Evolutionary conservation across 1,140 invertebrate genomes (phyloP).

Genomic region (Drosophila bocki): DNA sequence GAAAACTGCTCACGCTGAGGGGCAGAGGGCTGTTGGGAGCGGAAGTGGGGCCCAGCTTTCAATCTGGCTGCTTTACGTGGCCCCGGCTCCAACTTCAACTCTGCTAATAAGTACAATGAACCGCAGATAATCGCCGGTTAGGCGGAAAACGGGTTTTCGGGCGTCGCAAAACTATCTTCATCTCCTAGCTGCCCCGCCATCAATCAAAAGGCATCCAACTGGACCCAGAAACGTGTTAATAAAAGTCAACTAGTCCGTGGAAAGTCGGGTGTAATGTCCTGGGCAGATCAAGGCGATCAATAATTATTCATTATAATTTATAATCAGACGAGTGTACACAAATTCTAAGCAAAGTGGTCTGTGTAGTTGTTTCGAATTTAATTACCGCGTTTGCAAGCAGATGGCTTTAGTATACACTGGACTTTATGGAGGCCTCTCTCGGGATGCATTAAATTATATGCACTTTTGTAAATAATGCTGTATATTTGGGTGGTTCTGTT

Average conservation of each 20-base stretch:
- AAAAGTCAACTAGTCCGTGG: constrained; percentile 7
- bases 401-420: not conserved
- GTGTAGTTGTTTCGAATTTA: not conserved
- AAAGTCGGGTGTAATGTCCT: constrained; percentile 11
- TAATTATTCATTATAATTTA: constrained; percentile 4
- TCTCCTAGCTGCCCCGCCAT: constrained; percentile 40
- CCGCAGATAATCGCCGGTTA: constrained; percentile 72
- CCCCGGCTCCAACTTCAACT: constrained; percentile 20
- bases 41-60: constrained; percentile 23
- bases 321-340: not conserved
- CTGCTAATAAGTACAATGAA: constrained; percentile 75
- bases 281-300: not conserved
- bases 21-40: not conserved
- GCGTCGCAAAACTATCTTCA: constrained; percentile 48
- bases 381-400: not conserved
- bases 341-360: not conserved
- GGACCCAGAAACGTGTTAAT: constrained; percentile 33
- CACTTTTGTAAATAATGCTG: constrained; percentile 1
- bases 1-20: not conserved
- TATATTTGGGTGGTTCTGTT: not conserved
- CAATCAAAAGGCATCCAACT: constrained; percentile 63
- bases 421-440: not conserved
- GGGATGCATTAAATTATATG: not conserved
- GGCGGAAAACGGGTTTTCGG: constrained; percentile 68
- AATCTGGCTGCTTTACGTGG: constrained; percentile 36